Evolutionary conservation across 2,797 vertebrate species (phyloP).

Genomic region (Epinephelus malabaricus): DNA sequence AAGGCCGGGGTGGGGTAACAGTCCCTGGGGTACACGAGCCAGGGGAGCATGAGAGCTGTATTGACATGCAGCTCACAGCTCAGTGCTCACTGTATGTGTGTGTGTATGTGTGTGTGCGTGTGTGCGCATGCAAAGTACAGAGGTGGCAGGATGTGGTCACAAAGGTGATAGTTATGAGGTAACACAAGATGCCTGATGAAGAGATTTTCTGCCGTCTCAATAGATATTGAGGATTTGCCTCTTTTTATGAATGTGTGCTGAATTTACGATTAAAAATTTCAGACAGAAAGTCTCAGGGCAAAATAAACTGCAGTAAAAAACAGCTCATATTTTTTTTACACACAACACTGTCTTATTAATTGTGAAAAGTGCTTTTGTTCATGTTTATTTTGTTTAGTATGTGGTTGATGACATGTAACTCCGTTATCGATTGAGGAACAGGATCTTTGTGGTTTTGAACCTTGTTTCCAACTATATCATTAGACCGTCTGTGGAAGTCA

Average conservation of each 20-base stretch:
- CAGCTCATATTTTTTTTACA: neutral
- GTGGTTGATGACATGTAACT: slow-evolving; percentile 24
- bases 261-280: neutral
- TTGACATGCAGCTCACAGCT: slow-evolving; percentile 59
- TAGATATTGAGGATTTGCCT: neutral
- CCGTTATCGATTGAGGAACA: slow-evolving; percentile 77
- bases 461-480: slow-evolving; percentile 66
- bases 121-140: slow-evolving; percentile 45
- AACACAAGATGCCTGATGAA: slow-evolving; percentile 57
- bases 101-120: slow-evolving; percentile 35
- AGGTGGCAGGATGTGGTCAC: no score
- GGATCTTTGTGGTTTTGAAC: slow-evolving; percentile 71
- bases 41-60: slow-evolving; percentile 46
- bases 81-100: slow-evolving; percentile 44
- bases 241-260: neutral
- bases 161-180: slow-evolving; percentile 51
- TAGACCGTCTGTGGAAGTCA: slow-evolving; percentile 43
- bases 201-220: neutral
- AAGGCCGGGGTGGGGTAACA: slow-evolving; percentile 73
- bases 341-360: no score
- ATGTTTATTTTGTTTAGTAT: neutral
- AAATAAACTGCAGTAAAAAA: neutral
- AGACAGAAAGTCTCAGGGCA: neutral
- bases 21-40: slow-evolving; percentile 65
- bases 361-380: neutral